Conservation (phyloP, 92 coral and sea anemone species). For the Parazoanthus darwini region DNA sequence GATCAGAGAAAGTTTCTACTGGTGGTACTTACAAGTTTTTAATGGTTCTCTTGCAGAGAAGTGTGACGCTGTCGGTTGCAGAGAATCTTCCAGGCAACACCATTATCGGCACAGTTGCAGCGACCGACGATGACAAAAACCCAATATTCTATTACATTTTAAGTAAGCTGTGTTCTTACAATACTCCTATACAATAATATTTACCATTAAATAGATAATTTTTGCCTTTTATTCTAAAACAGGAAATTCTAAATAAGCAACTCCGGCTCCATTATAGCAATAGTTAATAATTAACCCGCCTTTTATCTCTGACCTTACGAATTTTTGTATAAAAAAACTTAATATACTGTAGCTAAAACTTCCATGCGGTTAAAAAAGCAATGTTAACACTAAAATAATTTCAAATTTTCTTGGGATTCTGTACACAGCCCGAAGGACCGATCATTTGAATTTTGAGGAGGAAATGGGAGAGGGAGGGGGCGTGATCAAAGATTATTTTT, state of each 20-base stretch:
- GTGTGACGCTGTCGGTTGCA: constrained; percentile 66
- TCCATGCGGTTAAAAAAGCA: neutral
- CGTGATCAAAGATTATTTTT: no score
- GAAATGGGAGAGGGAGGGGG: no score
- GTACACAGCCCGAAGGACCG: no score
- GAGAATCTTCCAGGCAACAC: constrained; percentile 84
- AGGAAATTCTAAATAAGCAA: constrained; percentile 31
- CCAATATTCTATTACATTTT: constrained; percentile 73
- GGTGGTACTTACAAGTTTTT: neutral
- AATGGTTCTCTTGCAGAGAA: constrained; percentile 45
- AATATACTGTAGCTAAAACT: no score
- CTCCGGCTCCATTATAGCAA: neutral
- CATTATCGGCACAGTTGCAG: constrained; percentile 74
- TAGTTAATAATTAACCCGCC: no score
- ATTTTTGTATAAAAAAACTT: no score
- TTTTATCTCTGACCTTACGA: neutral
- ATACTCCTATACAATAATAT: neutral
- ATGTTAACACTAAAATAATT: neutral
- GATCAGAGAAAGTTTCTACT: neutral
- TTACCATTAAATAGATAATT: no score
- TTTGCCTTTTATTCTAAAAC: no score
- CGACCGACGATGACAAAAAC: constrained; percentile 67
- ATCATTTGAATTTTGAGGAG: no score
- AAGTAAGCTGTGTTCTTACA: constrained; percentile 40
- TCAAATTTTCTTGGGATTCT: no score